These are phyloP conservation scores for Neogale vison DNA, from an alignment of 2,113 vertebrate genomes.

Conservation along the genomic window DNA sequence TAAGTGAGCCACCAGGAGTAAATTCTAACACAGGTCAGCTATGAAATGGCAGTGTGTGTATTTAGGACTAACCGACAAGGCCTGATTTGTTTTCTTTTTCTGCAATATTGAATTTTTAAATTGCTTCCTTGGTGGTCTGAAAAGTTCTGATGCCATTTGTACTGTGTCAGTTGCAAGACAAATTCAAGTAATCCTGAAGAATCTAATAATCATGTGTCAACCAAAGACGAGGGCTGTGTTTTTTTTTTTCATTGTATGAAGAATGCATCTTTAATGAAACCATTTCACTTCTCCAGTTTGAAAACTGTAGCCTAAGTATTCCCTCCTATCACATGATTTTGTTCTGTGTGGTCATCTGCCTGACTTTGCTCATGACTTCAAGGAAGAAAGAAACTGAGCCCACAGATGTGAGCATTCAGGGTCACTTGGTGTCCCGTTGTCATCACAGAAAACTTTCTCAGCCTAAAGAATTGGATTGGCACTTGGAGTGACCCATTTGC, in stretches of 20 bases:
- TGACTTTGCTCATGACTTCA: accelerated
- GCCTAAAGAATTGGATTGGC: neutral
- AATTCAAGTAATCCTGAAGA: slow-evolving; percentile 56
- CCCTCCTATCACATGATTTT: neutral
- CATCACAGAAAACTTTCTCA: neutral
- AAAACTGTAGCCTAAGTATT: neutral
- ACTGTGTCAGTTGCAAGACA: slow-evolving; percentile 56
- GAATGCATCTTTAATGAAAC: slow-evolving; percentile 65
- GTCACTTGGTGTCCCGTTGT: neutral
- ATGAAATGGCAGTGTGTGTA: slow-evolving; percentile 52
- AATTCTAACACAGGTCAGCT: slow-evolving; percentile 56
- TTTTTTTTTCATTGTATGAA: slow-evolving; percentile 57
- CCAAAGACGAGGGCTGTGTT: slow-evolving; percentile 15
- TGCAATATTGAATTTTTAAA: slow-evolving; percentile 33
- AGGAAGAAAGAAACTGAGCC: neutral
- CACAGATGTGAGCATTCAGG: accelerated
- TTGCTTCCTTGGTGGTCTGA: slow-evolving; percentile 56
- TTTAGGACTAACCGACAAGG: slow-evolving; percentile 31
- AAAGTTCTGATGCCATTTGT: slow-evolving; percentile 50
- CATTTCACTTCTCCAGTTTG: slow-evolving; percentile 41
- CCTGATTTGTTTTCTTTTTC: slow-evolving; percentile 58
- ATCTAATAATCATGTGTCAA: slow-evolving; percentile 64
- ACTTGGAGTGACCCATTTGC: neutral
- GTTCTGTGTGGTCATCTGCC: neutral
- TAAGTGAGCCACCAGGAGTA: neutral